Percentiles rank a stretch among this genome's conserved stretches.
These are phyloP conservation scores for Drosophila colorata DNA, from an alignment of 2,888 invertebrate genomes.

Conservation along the genomic window DNA sequence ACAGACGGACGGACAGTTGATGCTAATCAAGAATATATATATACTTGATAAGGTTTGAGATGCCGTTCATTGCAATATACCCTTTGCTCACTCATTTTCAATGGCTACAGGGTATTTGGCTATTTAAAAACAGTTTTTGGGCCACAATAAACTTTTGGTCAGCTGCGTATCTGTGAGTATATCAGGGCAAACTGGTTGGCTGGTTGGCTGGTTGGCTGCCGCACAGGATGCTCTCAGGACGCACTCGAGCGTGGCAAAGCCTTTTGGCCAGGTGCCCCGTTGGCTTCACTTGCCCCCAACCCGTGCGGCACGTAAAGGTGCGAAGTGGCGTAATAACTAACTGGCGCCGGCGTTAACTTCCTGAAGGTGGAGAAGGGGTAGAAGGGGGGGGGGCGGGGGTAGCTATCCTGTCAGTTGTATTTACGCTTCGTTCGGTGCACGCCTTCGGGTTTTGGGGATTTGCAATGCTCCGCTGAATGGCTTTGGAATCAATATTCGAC, in stretches of 20 bases:
- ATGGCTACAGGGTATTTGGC: neutral
- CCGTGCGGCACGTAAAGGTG: slow-evolving; percentile 47
- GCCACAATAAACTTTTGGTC: slow-evolving; percentile 58
- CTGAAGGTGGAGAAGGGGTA: neutral
- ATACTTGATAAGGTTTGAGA: too few species aligned
- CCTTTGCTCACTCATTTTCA: neutral
- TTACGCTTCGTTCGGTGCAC: slow-evolving; percentile 57
- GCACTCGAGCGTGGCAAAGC: slow-evolving; percentile 73
- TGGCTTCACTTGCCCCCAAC: neutral
- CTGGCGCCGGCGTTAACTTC: slow-evolving; percentile 50
- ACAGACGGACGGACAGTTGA: neutral
- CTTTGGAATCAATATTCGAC: slow-evolving; percentile 76
- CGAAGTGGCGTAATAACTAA: slow-evolving; percentile 77
- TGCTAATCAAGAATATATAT: too few species aligned
- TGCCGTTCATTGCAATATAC: too few species aligned
- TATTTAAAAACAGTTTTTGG: slow-evolving; percentile 6
- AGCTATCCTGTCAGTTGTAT: slow-evolving; percentile 53
- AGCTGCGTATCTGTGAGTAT: slow-evolving; percentile 42
- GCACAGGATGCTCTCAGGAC: slow-evolving; percentile 59
- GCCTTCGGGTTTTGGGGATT: slow-evolving; percentile 59
- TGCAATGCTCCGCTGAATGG: slow-evolving; percentile 55
- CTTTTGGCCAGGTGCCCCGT: slow-evolving; percentile 35
- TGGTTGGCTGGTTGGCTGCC: slow-evolving; percentile 42
- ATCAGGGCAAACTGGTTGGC: slow-evolving; percentile 58
- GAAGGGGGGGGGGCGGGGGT: neutral